Base-by-base conservation (phyloP, 2,113 vertebrate genomes). In the Piaya cayana region DNA sequence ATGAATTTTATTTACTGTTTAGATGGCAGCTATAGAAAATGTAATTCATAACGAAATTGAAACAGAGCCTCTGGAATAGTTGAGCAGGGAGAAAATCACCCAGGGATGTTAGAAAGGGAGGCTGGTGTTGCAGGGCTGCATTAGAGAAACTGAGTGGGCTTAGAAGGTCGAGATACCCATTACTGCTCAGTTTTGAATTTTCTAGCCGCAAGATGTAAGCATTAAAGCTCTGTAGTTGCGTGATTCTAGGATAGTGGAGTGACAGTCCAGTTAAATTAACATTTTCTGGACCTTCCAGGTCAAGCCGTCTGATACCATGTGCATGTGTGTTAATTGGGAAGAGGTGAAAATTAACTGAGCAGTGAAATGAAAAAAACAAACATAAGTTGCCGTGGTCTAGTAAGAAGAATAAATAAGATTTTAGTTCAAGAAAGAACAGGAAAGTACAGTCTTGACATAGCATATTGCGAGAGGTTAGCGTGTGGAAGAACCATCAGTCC, bases 1-100 rank as follows among this genome's bases (percentile, higher is more conserved):
- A 5, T 91, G 96, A 84, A 74, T 96, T 96, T 94, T 95, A 96
- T 96, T 94, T 97, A 70, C 95, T 92, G 81, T 88, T 86, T 91
- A 42, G 79, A 50, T 93, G 88, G 92, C 91, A 96, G 93, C 88
- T 71, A 1, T 36, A 90, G 96, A 50, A 94, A 96, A 93, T 92
- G 83, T 25, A 72, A 90, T 93, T 93, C 83, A 71, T n/a, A 50
- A 74, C 58, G 87, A 53, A 90, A 92, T 64, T 42, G 39, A 39
- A 96, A 84, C 63, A 30, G 45, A 86, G 62, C 49, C 59, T 59
- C 67, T 75, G 9, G 50, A 91, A 45, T 50, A 90, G 76, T 36
- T 0, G 0, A 11, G 16, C 23, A 25, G 9, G 17, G 3, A 1
- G 4, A 32, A 56, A 63, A 21, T 21, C 47, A 30, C n/a, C 7